Conservation (phyloP, 2,888 invertebrate genomes). For the Eucera pruinosa region DNA sequence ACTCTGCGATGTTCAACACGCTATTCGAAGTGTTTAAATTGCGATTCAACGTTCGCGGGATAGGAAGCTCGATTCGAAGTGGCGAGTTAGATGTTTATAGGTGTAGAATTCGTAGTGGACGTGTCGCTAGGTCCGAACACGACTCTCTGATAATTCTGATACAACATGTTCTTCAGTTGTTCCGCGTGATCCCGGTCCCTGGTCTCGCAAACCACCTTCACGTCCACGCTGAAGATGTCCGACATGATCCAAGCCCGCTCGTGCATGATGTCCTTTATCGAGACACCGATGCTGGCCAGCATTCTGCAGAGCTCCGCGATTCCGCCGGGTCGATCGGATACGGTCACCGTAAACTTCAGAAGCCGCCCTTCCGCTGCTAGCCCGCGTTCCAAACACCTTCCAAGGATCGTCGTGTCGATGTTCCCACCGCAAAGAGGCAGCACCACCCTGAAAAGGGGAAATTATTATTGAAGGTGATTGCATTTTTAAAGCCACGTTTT, state of each 20-base stretch:
- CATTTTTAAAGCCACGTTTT: too few species aligned
- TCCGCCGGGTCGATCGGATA: constrained; percentile 94
- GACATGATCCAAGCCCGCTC: constrained; percentile 97
- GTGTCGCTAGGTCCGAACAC: constrained; percentile 81
- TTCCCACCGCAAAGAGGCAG: constrained; percentile 94
- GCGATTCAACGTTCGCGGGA: neutral
- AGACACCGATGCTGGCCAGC: constrained; percentile 91
- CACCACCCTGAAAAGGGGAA: constrained; percentile 88
- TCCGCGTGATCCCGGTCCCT: constrained; percentile 91
- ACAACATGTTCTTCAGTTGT: constrained; percentile 87
- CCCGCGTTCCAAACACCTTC: constrained; percentile 94
- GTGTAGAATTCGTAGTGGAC: constrained; percentile 8
- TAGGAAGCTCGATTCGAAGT: neutral
- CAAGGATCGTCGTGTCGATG: constrained; percentile 96
- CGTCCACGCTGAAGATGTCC: constrained; percentile 94
- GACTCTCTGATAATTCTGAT: constrained; percentile 86
- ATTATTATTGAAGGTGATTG: too few species aligned
- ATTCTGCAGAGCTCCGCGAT: constrained; percentile 93
- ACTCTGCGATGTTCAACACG: too few species aligned
- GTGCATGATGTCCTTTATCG: constrained; percentile 97
- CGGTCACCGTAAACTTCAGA: constrained; percentile 90
- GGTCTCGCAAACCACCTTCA: constrained; percentile 96
- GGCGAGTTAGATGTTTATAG: neutral
- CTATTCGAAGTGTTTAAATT: too few species aligned
- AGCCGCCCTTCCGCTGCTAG: constrained; percentile 94